Percentiles rank a stretch among this genome's conserved stretches.
phyloP scores from a whole-genome alignment of 2,888 invertebrate genomes.

The Heliconius cydno region DNA sequence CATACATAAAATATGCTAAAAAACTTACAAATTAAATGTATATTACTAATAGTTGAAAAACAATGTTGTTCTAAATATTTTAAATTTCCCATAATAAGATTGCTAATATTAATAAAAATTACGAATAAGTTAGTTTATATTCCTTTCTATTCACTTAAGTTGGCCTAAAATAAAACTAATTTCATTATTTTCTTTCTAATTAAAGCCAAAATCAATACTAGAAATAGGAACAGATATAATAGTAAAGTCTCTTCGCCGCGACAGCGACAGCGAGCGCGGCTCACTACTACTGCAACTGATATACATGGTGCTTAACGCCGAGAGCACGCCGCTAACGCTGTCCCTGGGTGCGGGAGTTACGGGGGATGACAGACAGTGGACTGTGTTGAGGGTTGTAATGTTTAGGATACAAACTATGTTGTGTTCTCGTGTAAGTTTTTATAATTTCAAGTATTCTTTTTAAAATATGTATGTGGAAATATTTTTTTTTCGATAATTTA shows the following conservation, averaged over 20 bases:
- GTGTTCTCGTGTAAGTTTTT: conserved; percentile 67
- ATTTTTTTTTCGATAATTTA: not conserved
- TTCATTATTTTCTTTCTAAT: conserved; percentile 28
- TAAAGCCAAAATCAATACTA: conserved; percentile 67
- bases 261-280: conserved; percentile 64
- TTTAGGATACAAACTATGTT: conserved; percentile 73
- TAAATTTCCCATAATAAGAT: too few species aligned
- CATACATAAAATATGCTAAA: too few species aligned
- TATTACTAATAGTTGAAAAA: too few species aligned
- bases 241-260: conserved; percentile 64
- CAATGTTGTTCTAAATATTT: too few species aligned
- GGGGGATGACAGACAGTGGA: conserved; percentile 55
- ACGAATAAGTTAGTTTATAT: too few species aligned
- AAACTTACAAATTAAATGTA: too few species aligned
- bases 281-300: conserved; percentile 67
- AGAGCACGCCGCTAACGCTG: conserved; percentile 64
- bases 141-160: not conserved
- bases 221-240: conserved; percentile 68
- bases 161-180: not conserved
- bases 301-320: conserved; percentile 65
- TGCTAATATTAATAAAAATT: too few species aligned
- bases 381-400: conserved; percentile 71
- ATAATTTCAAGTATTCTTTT: not conserved
- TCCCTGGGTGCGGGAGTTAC: conserved; percentile 53
- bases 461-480: not conserved